phyloP scores from a whole-genome alignment of 2,888 invertebrate genomes.

The Branchellion lobata region DNA sequence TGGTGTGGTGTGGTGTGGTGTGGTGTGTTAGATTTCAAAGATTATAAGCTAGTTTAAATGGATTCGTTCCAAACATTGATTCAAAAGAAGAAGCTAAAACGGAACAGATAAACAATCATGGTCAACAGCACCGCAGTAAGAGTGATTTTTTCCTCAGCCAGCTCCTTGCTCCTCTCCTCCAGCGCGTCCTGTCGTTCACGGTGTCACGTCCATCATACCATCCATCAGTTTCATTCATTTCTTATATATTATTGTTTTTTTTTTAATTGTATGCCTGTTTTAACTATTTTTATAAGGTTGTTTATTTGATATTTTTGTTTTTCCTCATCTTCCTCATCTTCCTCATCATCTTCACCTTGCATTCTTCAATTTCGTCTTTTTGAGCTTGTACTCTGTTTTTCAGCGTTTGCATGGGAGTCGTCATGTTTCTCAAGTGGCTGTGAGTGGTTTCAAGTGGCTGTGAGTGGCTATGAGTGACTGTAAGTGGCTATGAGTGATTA shows the following conservation, averaged over 20 bases:
- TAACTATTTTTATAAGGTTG: no score
- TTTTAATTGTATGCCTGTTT: no score
- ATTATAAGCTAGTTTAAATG: no score
- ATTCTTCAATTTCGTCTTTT: constrained; percentile 46
- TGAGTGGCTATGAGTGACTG: background rate
- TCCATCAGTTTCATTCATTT: no score
- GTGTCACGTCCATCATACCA: no score
- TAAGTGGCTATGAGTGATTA: background rate
- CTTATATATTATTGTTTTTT: no score
- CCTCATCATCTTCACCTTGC: constrained; percentile 41
- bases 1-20: no score
- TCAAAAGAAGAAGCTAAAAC: no score
- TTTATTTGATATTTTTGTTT: background rate
- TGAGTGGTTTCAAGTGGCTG: background rate
- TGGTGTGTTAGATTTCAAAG: no score
- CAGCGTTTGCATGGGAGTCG: constrained; percentile 40
- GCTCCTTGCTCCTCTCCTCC: constrained; percentile 32
- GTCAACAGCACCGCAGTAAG: background rate
- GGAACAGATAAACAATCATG: background rate
- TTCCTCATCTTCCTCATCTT: constrained; percentile 40
- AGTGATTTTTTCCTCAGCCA: constrained; percentile 22
- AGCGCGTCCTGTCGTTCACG: constrained; percentile 25
- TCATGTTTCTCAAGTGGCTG: background rate
- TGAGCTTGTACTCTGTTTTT: constrained; percentile 44
- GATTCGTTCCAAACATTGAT: no score